phyloP scores from a whole-genome alignment of 1,140 invertebrate genomes.

The Caenorhabditis briggsae region DNA sequence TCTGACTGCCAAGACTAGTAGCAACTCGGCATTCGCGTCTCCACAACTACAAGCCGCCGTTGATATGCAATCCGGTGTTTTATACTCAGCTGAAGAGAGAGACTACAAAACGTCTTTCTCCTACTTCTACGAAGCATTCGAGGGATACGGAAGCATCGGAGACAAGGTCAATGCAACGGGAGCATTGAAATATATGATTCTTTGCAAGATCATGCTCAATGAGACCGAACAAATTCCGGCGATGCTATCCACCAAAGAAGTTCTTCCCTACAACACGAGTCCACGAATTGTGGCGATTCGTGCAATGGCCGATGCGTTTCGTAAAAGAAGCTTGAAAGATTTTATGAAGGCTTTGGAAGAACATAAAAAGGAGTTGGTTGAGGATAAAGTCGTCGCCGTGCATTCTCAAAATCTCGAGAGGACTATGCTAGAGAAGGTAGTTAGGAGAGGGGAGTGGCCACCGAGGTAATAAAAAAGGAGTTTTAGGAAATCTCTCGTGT shows the following conservation, averaged over 20 bases:
- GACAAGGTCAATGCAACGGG: constrained; percentile 26
- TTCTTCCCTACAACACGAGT: constrained; percentile 93
- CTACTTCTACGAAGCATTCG: constrained; percentile 99
- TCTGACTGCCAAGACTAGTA: constrained; percentile 58
- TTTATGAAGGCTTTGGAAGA: constrained; percentile 86
- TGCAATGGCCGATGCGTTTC: constrained; percentile 92
- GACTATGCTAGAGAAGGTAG: constrained; percentile 78
- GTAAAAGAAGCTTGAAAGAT: constrained; percentile 93
- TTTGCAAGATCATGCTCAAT: constrained; percentile 72
- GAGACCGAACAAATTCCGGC: constrained; percentile 93
- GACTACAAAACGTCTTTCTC: constrained; percentile 99
- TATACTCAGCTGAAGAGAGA: constrained; percentile 97
- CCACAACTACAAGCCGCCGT: constrained; percentile 41
- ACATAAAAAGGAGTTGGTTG: constrained; percentile 86
- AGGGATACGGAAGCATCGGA: constrained; percentile 79
- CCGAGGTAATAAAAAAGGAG: background rate
- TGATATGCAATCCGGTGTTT: constrained; percentile 94
- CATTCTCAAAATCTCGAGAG: constrained; percentile 96
- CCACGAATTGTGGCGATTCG: constrained; percentile 95
- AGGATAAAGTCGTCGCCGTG: constrained; percentile 92
- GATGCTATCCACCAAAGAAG: constrained; percentile 94
- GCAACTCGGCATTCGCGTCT: constrained; percentile 49
- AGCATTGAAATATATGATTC: constrained; percentile 58
- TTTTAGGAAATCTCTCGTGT: constrained; percentile 59
- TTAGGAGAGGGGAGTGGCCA: background rate